These are phyloP conservation scores for Clarias fuscus DNA, from an alignment of 2,797 vertebrate species.

Conservation along the genomic window DNA sequence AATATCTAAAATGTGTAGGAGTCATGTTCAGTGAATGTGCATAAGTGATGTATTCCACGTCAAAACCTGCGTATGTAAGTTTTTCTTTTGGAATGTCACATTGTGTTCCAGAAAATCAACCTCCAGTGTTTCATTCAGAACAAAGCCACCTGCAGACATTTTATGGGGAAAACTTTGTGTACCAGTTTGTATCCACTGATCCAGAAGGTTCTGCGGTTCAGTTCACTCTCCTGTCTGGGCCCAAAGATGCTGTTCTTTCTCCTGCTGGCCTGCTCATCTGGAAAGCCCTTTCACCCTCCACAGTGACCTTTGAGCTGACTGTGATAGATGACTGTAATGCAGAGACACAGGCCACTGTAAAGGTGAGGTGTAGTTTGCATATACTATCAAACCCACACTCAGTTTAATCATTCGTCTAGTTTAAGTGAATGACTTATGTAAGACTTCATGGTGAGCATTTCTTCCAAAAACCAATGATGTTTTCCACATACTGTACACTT, in stretches of 20 bases:
- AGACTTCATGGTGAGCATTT: neutral
- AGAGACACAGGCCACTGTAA: conserved; percentile 68
- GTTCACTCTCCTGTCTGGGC: conserved; percentile 80
- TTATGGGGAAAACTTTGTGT: conserved; percentile 83
- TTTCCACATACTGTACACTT: neutral
- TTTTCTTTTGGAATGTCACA: conserved; percentile 3
- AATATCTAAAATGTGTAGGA: neutral
- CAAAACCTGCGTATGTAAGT: neutral
- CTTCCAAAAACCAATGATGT: neutral
- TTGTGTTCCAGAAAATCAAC: conserved; percentile 78
- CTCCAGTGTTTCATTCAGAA: conserved; percentile 75
- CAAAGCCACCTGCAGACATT: conserved; percentile 75
- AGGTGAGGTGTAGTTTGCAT: conserved; percentile 67
- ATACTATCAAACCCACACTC: neutral
- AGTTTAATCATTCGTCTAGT: neutral
- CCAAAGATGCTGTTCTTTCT: conserved; percentile 78
- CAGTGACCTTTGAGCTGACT: conserved; percentile 72
- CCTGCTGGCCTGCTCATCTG: conserved; percentile 83
- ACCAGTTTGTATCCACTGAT: conserved; percentile 83
- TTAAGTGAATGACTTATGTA: neutral
- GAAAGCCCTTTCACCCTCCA: conserved; percentile 67
- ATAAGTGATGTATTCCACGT: conserved; percentile 24
- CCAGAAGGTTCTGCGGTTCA: conserved; percentile 81
- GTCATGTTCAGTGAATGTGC: neutral
- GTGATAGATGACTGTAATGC: conserved; percentile 82